Percentiles rank a stretch among this genome's conserved stretches.
Evolutionary conservation across 2,888 invertebrate species (phyloP).

Genomic region (Caenorhabditis sp.): DNA sequence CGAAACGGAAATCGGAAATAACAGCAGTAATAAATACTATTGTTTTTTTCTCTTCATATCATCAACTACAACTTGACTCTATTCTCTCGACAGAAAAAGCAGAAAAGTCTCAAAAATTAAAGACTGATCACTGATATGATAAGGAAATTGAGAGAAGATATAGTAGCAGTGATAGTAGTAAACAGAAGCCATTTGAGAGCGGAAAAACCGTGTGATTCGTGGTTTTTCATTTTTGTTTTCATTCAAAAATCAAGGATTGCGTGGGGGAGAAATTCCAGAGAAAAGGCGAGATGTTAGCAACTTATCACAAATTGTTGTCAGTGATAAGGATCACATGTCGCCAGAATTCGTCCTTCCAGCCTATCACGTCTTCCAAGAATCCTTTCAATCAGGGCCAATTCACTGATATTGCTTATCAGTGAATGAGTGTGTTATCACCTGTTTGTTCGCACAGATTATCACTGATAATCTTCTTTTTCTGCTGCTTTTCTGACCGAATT

Average conservation of each 20-base stretch:
- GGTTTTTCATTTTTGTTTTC: no score
- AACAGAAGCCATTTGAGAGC: conserved; percentile 2
- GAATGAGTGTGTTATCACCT: neutral
- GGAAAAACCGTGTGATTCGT: neutral
- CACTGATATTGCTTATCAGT: conserved; percentile 16
- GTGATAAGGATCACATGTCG: neutral
- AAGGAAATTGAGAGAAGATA: neutral
- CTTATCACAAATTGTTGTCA: neutral
- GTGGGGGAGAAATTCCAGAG: neutral
- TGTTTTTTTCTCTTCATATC: no score
- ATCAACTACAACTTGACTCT: no score
- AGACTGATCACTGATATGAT: neutral
- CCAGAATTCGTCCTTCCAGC: neutral
- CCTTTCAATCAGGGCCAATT: conserved; percentile 51
- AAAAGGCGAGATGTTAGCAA: neutral
- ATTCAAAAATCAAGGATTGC: neutral
- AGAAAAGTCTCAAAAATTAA: neutral
- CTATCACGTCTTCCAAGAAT: no score
- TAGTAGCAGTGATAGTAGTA: neutral
- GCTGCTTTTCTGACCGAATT: neutral
- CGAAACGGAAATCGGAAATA: no score
- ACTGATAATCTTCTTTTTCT: conserved; percentile 7
- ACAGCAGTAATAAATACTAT: no score
- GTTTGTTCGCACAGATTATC: conserved; percentile 12
- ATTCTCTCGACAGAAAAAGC: no score